Evolutionary conservation across 1,140 invertebrate genomes (phyloP), one percentile per base, ranked within the genome.

Genomic region (Aphidius gifuensis): DNA sequence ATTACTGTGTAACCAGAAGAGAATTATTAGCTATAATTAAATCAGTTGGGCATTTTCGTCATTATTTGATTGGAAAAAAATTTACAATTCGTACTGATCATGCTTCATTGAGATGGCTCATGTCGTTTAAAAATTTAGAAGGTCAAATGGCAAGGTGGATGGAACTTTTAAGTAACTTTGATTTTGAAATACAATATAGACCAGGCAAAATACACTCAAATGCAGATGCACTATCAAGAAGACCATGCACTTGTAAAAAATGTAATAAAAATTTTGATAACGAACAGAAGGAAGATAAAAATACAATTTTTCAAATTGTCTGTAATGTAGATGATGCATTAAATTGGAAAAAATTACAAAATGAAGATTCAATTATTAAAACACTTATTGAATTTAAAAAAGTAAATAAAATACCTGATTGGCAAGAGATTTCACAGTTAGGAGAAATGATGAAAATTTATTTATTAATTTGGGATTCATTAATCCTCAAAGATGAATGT

Each of bases 71-170:
- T 51, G 67, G 65, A 2, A 50, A 62, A 57, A 62, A 61, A 51
- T 69, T 68, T 60, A 40, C 58, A 4, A 44, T 69, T 21, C 59
- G 69, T 58, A 70, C 66, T 1, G 68, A 68, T 42, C 71, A 75
- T 64, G 69, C 71, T 0, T 61, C 70, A 0, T 53, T 77, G 5
- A 64, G 64, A 62, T 76, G 70, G 71, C 66, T 77, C 0, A 50
- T 74, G 4, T 54, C 69, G 38, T 75, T 76, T 44, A 70, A 67
- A 40, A 67, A 68, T 56, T 58, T 65, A 32, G 68, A 69, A 42
- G 68, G 68, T 46, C 65, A 74, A 53, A 56, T 69, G 3, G 67
- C 65, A 8, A 66, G 68, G 23, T 70, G 67, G 68, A 50, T 74
- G n/a, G 65, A 56, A 51, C 32, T 49, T 60, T 32, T 65, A 16